Evolutionary conservation across 1,140 invertebrate genomes (phyloP).

Genomic region (Tachypleus tridentatus): DNA sequence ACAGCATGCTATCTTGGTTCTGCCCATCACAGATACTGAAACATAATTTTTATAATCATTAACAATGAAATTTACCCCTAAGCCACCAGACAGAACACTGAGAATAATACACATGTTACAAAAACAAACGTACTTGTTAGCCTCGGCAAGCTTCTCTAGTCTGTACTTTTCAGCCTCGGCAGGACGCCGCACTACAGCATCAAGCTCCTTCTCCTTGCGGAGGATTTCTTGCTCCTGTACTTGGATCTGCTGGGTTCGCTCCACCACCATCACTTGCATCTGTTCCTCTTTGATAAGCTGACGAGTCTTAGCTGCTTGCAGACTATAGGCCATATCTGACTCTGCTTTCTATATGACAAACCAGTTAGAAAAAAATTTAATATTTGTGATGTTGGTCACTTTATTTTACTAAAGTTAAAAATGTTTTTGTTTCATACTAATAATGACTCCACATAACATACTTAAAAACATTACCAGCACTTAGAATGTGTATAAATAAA

Average conservation of each 20-base stretch:
- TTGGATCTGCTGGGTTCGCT: conserved; percentile 37
- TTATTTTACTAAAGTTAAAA: too few relatives aligned
- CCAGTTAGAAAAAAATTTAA: too few relatives aligned
- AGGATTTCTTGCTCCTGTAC: conserved; percentile 31
- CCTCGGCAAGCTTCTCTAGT: conserved; percentile 86
- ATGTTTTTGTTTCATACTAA: too few relatives aligned
- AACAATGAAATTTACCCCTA: too few relatives aligned
- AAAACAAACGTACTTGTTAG: conserved; percentile 41
- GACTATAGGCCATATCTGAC: conserved; percentile 37
- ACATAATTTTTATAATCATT: too few relatives aligned
- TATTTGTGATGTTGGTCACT: too few relatives aligned
- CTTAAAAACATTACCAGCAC: too few relatives aligned
- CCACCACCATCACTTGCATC: conserved; percentile 38
- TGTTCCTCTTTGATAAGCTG: conserved; percentile 41
- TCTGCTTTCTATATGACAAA: conserved; percentile 30
- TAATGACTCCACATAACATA: too few relatives aligned
- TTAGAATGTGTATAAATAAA: too few relatives aligned
- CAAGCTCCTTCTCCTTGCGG: conserved; percentile 33
- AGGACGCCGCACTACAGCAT: conserved; percentile 36
- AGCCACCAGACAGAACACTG: too few relatives aligned
- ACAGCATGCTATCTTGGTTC: too few relatives aligned
- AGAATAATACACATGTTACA: background rate
- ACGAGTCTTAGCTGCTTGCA: conserved; percentile 41
- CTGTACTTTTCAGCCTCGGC: conserved; percentile 43
- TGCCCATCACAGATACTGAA: too few relatives aligned